Evolutionary conservation across 2,888 invertebrate species (phyloP).

Genomic region (Fissipunctia ypsillon): DNA sequence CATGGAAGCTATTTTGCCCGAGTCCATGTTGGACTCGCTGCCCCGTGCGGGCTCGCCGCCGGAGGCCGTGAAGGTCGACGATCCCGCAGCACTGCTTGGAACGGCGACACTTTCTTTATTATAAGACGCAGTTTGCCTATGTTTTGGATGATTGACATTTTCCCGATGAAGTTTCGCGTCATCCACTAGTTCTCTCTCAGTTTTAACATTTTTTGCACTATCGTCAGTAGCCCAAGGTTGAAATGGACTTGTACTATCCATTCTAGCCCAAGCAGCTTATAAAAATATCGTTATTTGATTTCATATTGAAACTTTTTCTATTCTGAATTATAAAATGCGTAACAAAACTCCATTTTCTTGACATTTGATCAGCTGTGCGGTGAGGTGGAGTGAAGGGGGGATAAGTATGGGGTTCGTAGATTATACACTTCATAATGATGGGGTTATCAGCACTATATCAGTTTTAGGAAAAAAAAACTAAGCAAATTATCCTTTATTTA

Average conservation of each 20-base stretch:
- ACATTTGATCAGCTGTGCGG: slow-evolving; percentile 91
- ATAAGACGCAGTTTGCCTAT: slow-evolving; percentile 91
- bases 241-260: slow-evolving; percentile 89
- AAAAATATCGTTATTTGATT: slow-evolving; percentile 78
- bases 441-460: slow-evolving; percentile 31
- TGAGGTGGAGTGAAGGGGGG: slow-evolving; percentile 81
- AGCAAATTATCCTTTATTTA: not conserved
- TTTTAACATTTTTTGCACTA: slow-evolving; percentile 87
- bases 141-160: slow-evolving; percentile 91
- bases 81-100: slow-evolving; percentile 83
- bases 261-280: slow-evolving; percentile 83
- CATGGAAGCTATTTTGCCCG: slow-evolving; percentile 88
- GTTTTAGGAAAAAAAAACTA: not conserved
- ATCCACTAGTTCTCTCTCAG: slow-evolving; percentile 88
- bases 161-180: slow-evolving; percentile 91
- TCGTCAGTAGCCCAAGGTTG: slow-evolving; percentile 89
- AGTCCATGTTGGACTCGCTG: slow-evolving; percentile 87
- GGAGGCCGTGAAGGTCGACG: slow-evolving; percentile 80
- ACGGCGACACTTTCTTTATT: slow-evolving; percentile 88
- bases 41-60: slow-evolving; percentile 76
- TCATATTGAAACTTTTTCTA: slow-evolving; percentile 86
- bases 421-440: no score
- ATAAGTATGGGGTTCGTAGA: no score
- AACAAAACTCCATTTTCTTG: slow-evolving; percentile 91
- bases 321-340: slow-evolving; percentile 86